These are phyloP conservation scores for Philypnodon macrostomus DNA, from an alignment of 2,797 vertebrate species.

Conservation along the genomic window DNA sequence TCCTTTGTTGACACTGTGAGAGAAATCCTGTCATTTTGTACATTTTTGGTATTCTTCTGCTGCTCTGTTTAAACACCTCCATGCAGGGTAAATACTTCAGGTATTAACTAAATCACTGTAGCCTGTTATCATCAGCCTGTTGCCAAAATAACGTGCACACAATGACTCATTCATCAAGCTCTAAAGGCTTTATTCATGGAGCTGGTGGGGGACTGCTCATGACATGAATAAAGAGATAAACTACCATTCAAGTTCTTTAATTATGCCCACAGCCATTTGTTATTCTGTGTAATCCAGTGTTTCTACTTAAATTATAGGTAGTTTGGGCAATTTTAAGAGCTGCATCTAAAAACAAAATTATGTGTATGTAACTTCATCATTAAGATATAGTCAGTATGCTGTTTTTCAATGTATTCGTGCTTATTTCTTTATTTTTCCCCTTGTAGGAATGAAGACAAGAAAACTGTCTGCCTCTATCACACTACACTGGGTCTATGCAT, in stretches of 20 bases:
- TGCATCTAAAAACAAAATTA: constrained; percentile 26
- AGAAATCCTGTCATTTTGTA: constrained; percentile 3
- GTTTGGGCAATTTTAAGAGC: constrained; percentile 21
- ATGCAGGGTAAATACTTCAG: constrained; percentile 12
- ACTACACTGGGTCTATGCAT: constrained; percentile 27
- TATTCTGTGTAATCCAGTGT: constrained; percentile 20
- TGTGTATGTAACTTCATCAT: too few species aligned
- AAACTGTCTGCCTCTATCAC: constrained; percentile 13
- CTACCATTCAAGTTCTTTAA: constrained; percentile 49
- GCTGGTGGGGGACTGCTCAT: constrained; percentile 23
- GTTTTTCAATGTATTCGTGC: background rate
- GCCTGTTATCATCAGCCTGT: constrained; percentile 44
- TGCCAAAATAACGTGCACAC: constrained; percentile 48
- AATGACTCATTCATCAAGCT: constrained; percentile 56
- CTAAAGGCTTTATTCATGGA: constrained; percentile 32
- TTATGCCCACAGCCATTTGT: constrained; percentile 48
- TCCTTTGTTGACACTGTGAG: background rate
- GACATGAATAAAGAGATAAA: constrained; percentile 40
- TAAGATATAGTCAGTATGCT: too few species aligned
- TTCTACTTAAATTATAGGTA: constrained; percentile 19
- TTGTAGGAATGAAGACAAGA: constrained; percentile 10
- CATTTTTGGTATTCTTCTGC: background rate
- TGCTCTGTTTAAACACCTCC: constrained; percentile 14
- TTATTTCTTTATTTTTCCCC: constrained; percentile 4
- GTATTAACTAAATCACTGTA: constrained; percentile 28